Evolutionary conservation across 1,140 invertebrate species (phyloP), one percentile per base, ranked within the genome.

Genomic region (Nasonia vitripennis): DNA sequence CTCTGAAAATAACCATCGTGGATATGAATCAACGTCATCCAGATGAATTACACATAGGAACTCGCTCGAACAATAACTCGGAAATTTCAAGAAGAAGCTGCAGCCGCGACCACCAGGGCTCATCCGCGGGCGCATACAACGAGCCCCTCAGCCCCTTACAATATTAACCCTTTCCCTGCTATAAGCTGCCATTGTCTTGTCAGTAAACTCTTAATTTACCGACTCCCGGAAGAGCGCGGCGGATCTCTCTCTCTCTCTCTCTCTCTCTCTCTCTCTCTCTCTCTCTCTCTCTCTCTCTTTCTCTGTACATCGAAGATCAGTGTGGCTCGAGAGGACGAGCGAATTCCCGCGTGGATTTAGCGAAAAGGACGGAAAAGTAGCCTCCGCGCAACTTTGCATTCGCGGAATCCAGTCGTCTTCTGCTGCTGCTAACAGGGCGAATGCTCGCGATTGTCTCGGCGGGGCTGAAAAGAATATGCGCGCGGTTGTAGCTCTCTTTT

Each of bases 151-250:
- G 34, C 34, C 55, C 55, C 17, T 62, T 77, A 45, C 70, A 83
- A 83, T 83, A 62, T 41, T 75, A 41, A 48, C 62, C 62, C n/a
- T 31, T 20, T 67, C 31, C 31, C 27, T 14, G 3, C n/a, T 20
- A 3, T 17, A 17, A 20, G 27, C 27, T 4, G 55, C 41, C 20
- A 84, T 84, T 78, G 83, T 78, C 17, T 67, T 84, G 67, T 78
- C 31, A 23, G 55, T 6, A 62, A 62, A 55, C 34, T 31, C 67
- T 84, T 84, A 84, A 84, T 84, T 84, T 84, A 84, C 83, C 48
- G 45, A 78, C 23, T 73, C 45, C 55, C 55, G 55, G 67, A 27
- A 75, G 20, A n/a, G n/a, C n/a, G n/a, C n/a, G n/a, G n/a, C n/a
- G n/a, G n/a, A n/a, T n/a, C 23, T 27, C 23, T 27, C 23, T 27